Percentiles rank a stretch among this genome's conserved stretches.
phyloP scores from a whole-genome alignment of 1,140 invertebrate species.

The Temnothorax curvispinosus region DNA sequence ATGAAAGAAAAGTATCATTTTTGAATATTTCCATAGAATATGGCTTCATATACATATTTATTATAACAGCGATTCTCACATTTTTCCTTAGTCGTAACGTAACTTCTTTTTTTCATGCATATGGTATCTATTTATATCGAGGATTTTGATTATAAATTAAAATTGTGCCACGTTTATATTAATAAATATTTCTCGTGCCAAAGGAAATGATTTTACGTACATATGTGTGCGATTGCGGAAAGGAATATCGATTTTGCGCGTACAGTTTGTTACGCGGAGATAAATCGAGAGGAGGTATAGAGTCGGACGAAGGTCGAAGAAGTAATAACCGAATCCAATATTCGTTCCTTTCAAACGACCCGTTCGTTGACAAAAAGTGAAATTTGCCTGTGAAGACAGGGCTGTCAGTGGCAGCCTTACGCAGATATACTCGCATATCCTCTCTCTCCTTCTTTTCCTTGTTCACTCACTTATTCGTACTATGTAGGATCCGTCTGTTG shows the following conservation, averaged over 20 bases:
- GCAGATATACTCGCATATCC: slow-evolving; percentile 68
- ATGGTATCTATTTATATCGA: not conserved
- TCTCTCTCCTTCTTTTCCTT: slow-evolving; percentile 29
- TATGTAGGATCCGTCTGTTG: not conserved
- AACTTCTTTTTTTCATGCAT: not conserved
- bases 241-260: slow-evolving; percentile 33
- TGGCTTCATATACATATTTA: not conserved
- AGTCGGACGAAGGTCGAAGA: slow-evolving; percentile 79
- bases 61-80: not conserved
- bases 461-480: slow-evolving; percentile 26
- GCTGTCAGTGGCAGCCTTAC: slow-evolving; percentile 80
- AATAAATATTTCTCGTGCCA: not conserved
- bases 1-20: not conserved
- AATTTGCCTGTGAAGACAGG: slow-evolving; percentile 80
- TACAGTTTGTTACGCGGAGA: slow-evolving; percentile 39
- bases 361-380: slow-evolving; percentile 81
- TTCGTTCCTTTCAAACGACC: slow-evolving; percentile 82
- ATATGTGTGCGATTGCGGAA: not conserved
- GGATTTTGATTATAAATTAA: not conserved
- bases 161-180: not conserved
- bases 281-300: slow-evolving; percentile 63
- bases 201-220: slow-evolving; percentile 19
- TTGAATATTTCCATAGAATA: slow-evolving; percentile 5
- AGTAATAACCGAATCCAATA: slow-evolving; percentile 85
- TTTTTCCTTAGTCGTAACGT: not conserved